These are phyloP conservation scores for Phalanger gymnotis DNA, from an alignment of 2,797 vertebrate genomes.

Conservation along the genomic window DNA sequence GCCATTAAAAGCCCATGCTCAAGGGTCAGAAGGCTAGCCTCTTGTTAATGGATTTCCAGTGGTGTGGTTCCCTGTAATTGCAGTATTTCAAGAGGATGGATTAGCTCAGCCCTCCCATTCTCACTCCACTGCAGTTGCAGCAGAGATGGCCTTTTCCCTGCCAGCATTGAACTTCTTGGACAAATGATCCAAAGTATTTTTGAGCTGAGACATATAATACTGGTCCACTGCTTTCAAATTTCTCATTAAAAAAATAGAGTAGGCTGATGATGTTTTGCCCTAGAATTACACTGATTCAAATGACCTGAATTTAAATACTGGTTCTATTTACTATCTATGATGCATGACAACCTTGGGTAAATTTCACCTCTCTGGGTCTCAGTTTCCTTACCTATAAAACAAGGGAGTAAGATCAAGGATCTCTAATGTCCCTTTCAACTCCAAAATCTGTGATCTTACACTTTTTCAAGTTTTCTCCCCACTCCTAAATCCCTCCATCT, in stretches of 20 bases:
- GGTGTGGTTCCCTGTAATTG: background rate
- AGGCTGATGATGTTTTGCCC: background rate
- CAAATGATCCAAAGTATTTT: background rate
- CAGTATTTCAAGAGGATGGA: background rate
- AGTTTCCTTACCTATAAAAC: background rate
- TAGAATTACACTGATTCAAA: background rate
- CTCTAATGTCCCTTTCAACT: background rate
- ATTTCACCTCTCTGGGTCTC: background rate
- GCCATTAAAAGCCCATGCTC: background rate
- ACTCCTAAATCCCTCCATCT: background rate
- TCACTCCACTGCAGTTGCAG: slow-evolving; percentile 12
- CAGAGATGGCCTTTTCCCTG: background rate
- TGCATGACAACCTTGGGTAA: background rate
- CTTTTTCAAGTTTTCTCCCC: background rate
- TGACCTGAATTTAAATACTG: background rate
- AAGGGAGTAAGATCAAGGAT: background rate
- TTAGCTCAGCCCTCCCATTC: background rate
- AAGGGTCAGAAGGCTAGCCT: background rate
- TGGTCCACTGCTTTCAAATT: slow-evolving; percentile 14
- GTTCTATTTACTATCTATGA: background rate
- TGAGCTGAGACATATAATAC: background rate
- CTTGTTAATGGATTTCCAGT: slow-evolving; percentile 9
- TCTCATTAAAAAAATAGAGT: slow-evolving; percentile 10
- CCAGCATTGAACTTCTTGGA: background rate
- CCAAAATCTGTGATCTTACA: background rate